A percentile compares a stretch with the other conserved stretches of the same genome.
phyloP scores from a whole-genome alignment of 1,140 invertebrate genomes.

The Drosophila mayri region DNA sequence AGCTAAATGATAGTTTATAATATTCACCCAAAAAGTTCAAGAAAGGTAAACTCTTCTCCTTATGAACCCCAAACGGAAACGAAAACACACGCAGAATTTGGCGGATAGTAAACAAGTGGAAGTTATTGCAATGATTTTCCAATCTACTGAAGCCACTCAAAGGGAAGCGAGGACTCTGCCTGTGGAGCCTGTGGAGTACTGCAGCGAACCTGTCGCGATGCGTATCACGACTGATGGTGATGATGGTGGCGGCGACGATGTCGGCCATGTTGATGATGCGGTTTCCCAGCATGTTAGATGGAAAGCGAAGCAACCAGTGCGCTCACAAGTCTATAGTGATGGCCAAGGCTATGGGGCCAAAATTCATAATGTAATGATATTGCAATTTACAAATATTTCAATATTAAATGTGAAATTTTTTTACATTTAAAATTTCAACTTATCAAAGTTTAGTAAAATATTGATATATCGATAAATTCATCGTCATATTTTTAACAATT shows the following conservation, averaged over 20 bases:
- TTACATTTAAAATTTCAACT: no score
- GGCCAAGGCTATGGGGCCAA: not conserved
- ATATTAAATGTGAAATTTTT: no score
- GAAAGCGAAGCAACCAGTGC: slow-evolving; percentile 5
- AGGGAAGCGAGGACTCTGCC: not conserved
- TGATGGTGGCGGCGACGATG: slow-evolving; percentile 21
- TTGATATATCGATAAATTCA: no score
- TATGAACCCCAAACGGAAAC: slow-evolving; percentile 15
- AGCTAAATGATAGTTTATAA: not conserved
- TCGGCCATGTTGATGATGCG: slow-evolving; percentile 20
- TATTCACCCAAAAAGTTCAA: not conserved
- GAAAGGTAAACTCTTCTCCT: not conserved
- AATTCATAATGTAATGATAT: not conserved
- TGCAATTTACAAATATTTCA: no score
- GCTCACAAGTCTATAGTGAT: not conserved
- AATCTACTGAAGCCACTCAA: slow-evolving; percentile 22
- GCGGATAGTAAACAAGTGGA: slow-evolving; percentile 37
- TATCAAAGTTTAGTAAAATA: no score
- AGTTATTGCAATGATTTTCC: slow-evolving; percentile 44
- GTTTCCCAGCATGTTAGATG: slow-evolving; percentile 1
- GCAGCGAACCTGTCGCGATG: slow-evolving; percentile 29
- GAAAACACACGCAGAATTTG: slow-evolving; percentile 17
- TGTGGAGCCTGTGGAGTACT: not conserved
- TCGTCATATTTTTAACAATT: no score
- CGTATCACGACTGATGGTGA: slow-evolving; percentile 27